Conservation (phyloP, 2,888 invertebrate species). For the Pogonocherus hispidulus region DNA sequence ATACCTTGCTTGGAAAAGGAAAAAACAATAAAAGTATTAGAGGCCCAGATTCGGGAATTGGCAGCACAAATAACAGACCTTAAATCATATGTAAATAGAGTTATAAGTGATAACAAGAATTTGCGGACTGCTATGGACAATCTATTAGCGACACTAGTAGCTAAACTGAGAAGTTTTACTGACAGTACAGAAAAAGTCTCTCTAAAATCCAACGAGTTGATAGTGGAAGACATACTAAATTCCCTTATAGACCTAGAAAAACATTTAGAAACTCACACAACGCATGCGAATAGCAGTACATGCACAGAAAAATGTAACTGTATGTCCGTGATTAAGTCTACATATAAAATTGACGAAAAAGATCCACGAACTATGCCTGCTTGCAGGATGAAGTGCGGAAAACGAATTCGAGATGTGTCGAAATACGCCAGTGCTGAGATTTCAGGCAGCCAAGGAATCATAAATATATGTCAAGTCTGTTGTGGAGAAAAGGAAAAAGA, state of each 20-base stretch:
- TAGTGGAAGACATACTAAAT: not conserved
- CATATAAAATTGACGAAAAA: constrained; percentile 28
- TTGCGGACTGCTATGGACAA: constrained; percentile 45
- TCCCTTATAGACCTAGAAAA: constrained; percentile 7
- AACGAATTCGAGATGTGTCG: not conserved
- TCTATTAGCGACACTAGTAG: constrained; percentile 36
- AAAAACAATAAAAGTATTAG: constrained; percentile 25
- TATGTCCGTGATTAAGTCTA: constrained; percentile 39
- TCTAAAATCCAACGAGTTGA: not conserved
- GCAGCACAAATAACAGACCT: constrained; percentile 41
- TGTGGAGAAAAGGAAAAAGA: not conserved
- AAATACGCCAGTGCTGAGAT: not conserved
- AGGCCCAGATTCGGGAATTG: constrained; percentile 38
- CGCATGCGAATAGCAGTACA: no score
- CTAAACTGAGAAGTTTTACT: not conserved
- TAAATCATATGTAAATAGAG: constrained; percentile 41
- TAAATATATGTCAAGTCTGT: not conserved
- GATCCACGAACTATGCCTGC: not conserved
- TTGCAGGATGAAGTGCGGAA: not conserved
- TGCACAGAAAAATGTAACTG: constrained; percentile 36
- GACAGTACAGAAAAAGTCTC: not conserved
- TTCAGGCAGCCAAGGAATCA: not conserved
- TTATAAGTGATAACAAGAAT: constrained; percentile 46
- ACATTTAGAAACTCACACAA: not conserved
- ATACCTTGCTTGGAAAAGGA: constrained; percentile 27